phyloP scores from a whole-genome alignment of 2,797 vertebrate genomes.

The Eptatretus atami region DNA sequence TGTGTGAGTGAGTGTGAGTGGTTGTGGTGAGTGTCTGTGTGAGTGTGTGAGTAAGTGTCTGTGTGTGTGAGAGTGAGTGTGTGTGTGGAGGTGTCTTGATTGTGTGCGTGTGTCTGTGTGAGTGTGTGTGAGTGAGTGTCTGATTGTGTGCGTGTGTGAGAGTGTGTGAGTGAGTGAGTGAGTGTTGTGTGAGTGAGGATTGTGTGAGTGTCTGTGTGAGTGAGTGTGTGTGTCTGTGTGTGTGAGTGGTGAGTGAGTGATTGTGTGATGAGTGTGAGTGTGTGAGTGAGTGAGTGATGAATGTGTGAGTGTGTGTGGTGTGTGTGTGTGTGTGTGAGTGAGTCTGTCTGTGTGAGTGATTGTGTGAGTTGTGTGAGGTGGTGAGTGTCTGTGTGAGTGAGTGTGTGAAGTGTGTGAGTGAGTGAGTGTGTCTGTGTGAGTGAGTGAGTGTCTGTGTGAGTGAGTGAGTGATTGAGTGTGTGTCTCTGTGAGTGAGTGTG shows the following conservation, averaged over 20 bases:
- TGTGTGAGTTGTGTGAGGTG: neutral
- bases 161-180: no score
- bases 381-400: neutral
- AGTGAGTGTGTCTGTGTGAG: neutral
- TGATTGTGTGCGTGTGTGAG: neutral
- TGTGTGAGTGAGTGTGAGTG: neutral
- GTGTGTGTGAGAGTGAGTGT: neutral
- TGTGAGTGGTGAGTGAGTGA: neutral
- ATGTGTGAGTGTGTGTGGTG: neutral
- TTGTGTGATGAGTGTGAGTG: neutral
- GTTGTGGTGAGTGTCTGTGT: neutral
- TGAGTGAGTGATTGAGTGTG: neutral
- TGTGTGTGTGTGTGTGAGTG: neutral
- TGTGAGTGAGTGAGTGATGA: no score
- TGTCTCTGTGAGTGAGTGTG: neutral
- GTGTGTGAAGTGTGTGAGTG: neutral
- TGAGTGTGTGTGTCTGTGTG: neutral
- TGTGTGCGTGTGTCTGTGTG: neutral
- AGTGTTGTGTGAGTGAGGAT: neutral
- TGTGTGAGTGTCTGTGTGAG: neutral
- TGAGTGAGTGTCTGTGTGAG: neutral
- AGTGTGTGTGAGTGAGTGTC: neutral
- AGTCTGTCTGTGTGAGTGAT: neutral
- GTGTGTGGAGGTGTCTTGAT: no score
- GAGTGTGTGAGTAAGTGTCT: no score